Base-by-base conservation (phyloP, 2,888 invertebrate species). In the Conistra vaccinii region DNA sequence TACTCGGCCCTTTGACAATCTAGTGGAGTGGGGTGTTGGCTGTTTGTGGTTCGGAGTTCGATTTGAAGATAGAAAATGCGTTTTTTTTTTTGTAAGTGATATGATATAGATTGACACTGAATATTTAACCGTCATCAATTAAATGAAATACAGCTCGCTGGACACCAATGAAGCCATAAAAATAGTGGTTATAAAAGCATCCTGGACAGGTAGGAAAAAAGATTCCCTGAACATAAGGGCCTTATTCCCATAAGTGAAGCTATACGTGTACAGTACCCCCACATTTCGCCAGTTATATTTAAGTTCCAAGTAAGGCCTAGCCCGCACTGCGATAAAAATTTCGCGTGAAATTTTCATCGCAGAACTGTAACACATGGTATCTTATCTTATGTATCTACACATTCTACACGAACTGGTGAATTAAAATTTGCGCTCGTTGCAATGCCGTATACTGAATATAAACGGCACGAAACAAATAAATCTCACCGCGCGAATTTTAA, bases 1-100 rank as follows among this genome's bases (percentile, higher is more conserved):
- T 81, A 83, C 85, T 29, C 67, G 61, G 53, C 62, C 78, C 73
- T 74, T 80, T 74, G 76, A 61, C 67, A 51, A 57, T 32, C 6
- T 26, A 12, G 79, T 51, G 57, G 60, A 63, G 61, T 83, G 80
- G 55, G 68, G 68, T 39, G 42, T 17, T 32, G 58, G 39, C 63
- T 51, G 20, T 60, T n/a, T 42, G 42, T 12, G 57, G 45, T 72
- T 26, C 14, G 29, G 32, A 32, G 61, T 84, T 76, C 63, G 73
- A 76, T 75, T 60, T 53, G 10, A n/a, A 45, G 35, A 58, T 26
- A 12, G 10, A 45, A 23, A 39, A 80, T 23, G 1, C 17, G 10
- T 20, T 6, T 17, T 0, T 51, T 23, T 51, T 23, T 58, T 58
- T 29, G 6, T 20, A 12, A 32, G 23, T 3, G 0, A 20, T 35